Conservation (phyloP, 2,888 invertebrate species). For the Magallana nippona region DNA sequence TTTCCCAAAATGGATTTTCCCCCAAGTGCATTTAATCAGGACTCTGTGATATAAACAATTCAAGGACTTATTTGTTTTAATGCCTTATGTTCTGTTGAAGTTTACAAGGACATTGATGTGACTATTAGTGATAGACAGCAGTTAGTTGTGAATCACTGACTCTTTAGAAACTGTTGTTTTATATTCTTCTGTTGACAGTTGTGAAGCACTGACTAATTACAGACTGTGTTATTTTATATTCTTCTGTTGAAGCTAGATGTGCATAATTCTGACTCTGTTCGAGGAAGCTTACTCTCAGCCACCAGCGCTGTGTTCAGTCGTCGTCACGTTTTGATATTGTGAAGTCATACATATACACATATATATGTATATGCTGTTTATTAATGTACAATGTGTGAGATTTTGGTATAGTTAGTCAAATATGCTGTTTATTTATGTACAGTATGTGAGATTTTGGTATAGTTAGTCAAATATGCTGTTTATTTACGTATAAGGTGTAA, state of each 20-base stretch:
- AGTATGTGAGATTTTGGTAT: too few species aligned
- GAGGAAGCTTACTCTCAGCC: neutral
- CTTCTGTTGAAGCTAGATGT: too few species aligned
- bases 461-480: too few species aligned
- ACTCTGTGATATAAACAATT: neutral
- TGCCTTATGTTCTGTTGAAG: too few species aligned
- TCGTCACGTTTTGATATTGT: neutral
- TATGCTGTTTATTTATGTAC: too few species aligned
- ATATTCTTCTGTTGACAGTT: too few species aligned
- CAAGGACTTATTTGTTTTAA: too few species aligned
- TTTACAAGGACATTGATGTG: too few species aligned
- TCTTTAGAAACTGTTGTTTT: too few species aligned
- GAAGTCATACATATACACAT: neutral
- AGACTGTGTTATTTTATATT: neutral
- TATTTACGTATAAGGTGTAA: neutral
- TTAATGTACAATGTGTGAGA: too few species aligned
- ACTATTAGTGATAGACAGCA: too few species aligned
- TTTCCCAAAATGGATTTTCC: neutral
- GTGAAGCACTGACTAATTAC: neutral
- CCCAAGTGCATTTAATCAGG: neutral
- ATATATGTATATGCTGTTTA: neutral
- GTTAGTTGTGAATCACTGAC: too few species aligned
- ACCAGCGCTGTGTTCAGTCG: conserved; percentile 5
- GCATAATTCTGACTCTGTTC: neutral
- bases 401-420: neutral